Base-by-base conservation (phyloP, 1,140 invertebrate genomes). In the Latrodectus geometricus region DNA sequence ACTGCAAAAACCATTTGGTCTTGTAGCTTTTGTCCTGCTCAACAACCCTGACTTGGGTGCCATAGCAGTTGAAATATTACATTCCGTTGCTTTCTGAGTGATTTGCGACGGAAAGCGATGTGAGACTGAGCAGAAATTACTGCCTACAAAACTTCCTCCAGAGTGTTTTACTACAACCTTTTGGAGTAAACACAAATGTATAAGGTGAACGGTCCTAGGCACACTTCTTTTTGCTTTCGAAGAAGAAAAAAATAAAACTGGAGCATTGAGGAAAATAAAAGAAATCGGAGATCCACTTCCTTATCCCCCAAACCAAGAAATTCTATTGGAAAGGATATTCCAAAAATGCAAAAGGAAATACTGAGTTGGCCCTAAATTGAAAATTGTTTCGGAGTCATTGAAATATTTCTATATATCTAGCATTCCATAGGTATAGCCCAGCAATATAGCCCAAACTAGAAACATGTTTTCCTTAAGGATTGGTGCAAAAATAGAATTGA, bases 51-150 rank as follows among this genome's bases (percentile, higher is more conserved):
- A 23, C 14, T 14, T 20, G 4, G 23, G 50, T 66, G 56, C 23
- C 76, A 78, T 78, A 23, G 21, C 76, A 66, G 76, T 49, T 78
- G 56, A 78, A 78, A 78, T 78, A 78, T 78, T 78, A 61, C 76
- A 17, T 54, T 78, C 17, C 11, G 61, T 54, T 78, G 11, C 61
- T 61, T 78, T 78, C 61, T 48, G 15, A 49, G n/a, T 66, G 61
- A 78, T 78, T 68, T 78, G 76, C 56, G 61, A 78, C 61, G 56
- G 23, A 66, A 68, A 23, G 35, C 35, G 61, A 78, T 48, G 61
- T 78, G 56, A 35, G 76, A 61, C 35, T 66, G 35, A 78, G 76
- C 76, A 78, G 76, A 78, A 73, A 73, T 69, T 69, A 69, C 68
- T 21, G 68, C 68, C 20, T 69, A 4, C 68, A 61, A 61, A 61